A percentile compares a stretch with the other conserved stretches of the same genome.
These are phyloP conservation scores for Pteruthius melanotis DNA, from an alignment of 2,113 vertebrate species.

Conservation along the genomic window DNA sequence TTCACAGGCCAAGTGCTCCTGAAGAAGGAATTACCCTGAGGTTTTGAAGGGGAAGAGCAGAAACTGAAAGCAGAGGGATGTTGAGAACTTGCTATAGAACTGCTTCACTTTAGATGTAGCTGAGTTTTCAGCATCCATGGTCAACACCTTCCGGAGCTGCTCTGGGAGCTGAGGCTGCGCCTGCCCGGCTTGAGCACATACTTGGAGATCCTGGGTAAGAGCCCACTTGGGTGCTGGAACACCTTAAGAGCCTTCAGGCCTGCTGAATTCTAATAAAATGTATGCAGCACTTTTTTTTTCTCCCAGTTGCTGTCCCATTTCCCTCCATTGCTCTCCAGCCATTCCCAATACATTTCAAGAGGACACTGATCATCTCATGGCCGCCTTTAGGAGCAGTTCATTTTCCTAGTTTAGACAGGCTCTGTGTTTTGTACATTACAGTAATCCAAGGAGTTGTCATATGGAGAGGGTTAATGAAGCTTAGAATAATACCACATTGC, in stretches of 20 bases:
- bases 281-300: fast-evolving
- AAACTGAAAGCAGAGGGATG: neutral
- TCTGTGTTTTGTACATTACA: neutral
- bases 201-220: no score
- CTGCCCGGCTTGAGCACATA: fast-evolving
- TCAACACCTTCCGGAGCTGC: neutral
- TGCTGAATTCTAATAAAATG: neutral
- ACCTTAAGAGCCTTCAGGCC: neutral
- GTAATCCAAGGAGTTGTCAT: neutral
- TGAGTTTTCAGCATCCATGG: neutral
- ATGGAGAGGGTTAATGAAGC: neutral
- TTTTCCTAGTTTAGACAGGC: neutral
- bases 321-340: neutral
- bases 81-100: neutral
- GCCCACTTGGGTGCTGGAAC: neutral
- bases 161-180: neutral
- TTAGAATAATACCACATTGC: neutral
- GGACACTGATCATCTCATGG: neutral
- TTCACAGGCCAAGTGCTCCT: neutral
- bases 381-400: neutral
- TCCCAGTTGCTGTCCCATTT: neutral
- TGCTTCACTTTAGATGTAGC: neutral
- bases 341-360: fast-evolving
- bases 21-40: neutral
- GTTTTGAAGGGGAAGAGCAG: neutral